Base-by-base conservation (phyloP, 2,797 vertebrate species). In the Sebastes umbrosus region DNA sequence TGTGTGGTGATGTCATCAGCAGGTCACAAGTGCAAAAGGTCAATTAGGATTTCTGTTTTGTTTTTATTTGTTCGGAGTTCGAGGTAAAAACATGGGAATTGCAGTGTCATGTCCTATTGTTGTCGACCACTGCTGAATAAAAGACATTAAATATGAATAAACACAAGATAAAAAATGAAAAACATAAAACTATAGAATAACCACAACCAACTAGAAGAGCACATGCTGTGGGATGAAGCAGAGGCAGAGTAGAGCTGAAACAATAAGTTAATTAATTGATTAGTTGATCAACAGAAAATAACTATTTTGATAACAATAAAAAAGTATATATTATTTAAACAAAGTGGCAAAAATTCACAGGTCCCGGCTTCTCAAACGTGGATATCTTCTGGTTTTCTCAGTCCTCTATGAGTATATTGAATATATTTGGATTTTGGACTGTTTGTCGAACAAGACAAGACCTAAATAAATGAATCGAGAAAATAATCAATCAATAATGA, bases 1-100 rank as follows among this genome's bases (percentile, higher is more conserved):
- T 60, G 29, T 57, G 11, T 25, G 22, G 25, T 74, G 68, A 74
- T 74, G 82, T 88, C 62, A 69, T 88, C 65, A 67, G 2, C 0
- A 5, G 74, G 66, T 85, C 76, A 79, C 36, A 43, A 67, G 46
- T n/a, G 43, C 55, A 63, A 65, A 14, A 34, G 50, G 25, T 73
- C 59, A 31, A 1, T 39, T 36, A 24, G 5, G 18, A 52, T 57
- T 63, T 69, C 5, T 52, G 27, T 60, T 34, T 58, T 39, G 11
- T 72, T 24, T 34, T 75, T 22, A 22, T 69, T 31, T 31, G 14
- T 69, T 32, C 0, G 4, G 69, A 62, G 31, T 46, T 77, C 1
- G 11, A 66, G 18, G 11, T 74, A 27, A 54, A 72, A 80, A 8
- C 24, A 16, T 24, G 5, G 16, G 6, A 14, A 75, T 3, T 50